These are phyloP conservation scores for human (Homo sapiens) DNA, from an alignment of 2,113 vertebrate species.

Conservation along the genomic window DNA sequence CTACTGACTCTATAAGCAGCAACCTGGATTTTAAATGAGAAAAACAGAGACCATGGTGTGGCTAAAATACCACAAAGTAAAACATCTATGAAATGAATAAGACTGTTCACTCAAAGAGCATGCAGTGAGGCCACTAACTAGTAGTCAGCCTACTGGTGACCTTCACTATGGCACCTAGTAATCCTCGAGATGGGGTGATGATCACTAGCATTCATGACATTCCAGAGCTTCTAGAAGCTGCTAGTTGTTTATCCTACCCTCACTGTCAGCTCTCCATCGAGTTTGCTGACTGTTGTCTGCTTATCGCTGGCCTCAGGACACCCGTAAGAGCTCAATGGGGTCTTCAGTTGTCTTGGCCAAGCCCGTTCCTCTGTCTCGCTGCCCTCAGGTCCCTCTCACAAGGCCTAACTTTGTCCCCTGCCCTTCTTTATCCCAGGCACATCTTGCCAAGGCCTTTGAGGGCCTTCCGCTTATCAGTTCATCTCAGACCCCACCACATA, in stretches of 20 bases:
- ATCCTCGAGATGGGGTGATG: background rate
- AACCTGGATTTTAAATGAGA: conserved; percentile 18
- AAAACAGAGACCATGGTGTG: background rate
- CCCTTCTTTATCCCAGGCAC: background rate
- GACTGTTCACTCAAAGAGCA: background rate
- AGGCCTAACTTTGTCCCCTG: background rate
- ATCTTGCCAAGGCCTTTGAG: background rate
- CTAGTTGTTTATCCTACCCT: background rate
- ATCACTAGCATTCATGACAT: background rate
- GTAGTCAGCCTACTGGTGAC: background rate
- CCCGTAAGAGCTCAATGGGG: background rate
- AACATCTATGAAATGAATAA: background rate
- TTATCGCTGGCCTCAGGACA: background rate
- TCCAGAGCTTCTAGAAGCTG: background rate
- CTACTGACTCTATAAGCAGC: background rate
- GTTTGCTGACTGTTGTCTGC: background rate
- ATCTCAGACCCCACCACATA: background rate
- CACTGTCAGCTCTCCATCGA: background rate
- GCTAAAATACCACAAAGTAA: background rate
- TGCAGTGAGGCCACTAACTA: background rate
- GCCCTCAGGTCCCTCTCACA: background rate
- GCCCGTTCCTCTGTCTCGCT: background rate
- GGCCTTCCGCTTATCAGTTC: background rate
- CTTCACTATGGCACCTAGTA: background rate
- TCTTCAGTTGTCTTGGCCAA: background rate